phyloP scores from a whole-genome alignment of 2,797 vertebrate genomes.

The Myotis findleyi region DNA sequence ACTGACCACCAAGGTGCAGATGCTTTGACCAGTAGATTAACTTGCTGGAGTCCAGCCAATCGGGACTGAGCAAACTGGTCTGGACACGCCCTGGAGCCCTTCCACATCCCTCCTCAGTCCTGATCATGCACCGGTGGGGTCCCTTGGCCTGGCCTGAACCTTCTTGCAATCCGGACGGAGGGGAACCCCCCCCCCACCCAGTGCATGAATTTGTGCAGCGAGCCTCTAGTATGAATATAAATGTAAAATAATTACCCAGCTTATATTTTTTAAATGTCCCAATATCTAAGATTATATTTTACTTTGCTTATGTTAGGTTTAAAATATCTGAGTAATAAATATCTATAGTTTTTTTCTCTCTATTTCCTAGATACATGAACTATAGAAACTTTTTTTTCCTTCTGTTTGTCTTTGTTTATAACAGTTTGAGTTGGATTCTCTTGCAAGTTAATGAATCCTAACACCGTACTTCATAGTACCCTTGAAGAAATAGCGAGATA shows the following conservation, averaged over 20 bases:
- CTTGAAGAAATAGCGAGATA: conserved; percentile 11
- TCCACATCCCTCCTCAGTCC: too few species aligned
- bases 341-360: not conserved
- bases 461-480: not conserved
- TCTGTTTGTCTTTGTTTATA: conserved; percentile 8
- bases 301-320: not conserved
- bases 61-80: too few species aligned
- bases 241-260: not conserved
- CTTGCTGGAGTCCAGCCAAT: too few species aligned
- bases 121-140: too few species aligned
- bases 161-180: too few species aligned
- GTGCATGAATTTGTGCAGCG: too few species aligned
- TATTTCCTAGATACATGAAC: not conserved
- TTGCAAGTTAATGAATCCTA: not conserved
- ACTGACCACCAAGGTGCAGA: too few species aligned
- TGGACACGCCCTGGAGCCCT: too few species aligned
- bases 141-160: too few species aligned
- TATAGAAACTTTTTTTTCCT: not conserved
- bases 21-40: too few species aligned
- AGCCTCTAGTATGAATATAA: not conserved
- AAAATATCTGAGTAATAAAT: conserved; percentile 1
- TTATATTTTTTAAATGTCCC: not conserved
- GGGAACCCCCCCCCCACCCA: too few species aligned
- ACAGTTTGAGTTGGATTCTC: not conserved
- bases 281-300: conserved; percentile 2